Evolutionary conservation across 2,888 invertebrate genomes (phyloP), one percentile per base, ranked within the genome.

Genomic region (Myopa tessellatipennis): DNA sequence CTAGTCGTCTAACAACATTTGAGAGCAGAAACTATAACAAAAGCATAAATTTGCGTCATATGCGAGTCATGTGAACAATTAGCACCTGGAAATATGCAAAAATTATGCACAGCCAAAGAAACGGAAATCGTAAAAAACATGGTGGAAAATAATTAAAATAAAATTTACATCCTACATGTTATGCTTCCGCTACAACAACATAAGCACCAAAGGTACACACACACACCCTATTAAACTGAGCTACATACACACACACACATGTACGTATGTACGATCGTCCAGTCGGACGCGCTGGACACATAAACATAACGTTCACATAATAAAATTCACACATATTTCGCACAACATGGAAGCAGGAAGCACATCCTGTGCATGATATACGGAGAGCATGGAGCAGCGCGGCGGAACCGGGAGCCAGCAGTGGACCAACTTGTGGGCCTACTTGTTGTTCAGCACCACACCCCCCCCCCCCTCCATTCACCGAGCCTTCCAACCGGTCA

Each of bases 21-120:
- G 1, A 45, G 0, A 45, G 45, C 45, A 45, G 7, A 45, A 58
- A 58, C 14, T n/a, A 58, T n/a, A 61, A 61, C 61, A 61, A 61
- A 61, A 6, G 3, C 61, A 34, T 61, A 34, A 61, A 26, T 61
- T 61, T 61, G 88, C 85, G 82, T 81, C 80, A 79, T 85, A 86
- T 87, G 83, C 87, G 86, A 79, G 85, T 83, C 84, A 86, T 85
- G 83, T 85, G 88, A 87, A 82, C 88, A 87, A 88, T 87, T 87
- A 87, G 87, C 88, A 87, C 87, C 88, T 88, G 88, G 86, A 88
- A 87, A 87, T 87, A 87, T 87, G 87, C 86, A 87, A 85, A 87
- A 88, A 87, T 87, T 87, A 88, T 87, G 83, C 82, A 79, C 67
- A 52, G 52, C 63, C 52, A 40, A 63, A 77, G 76, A 73, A 80